Evolutionary conservation across 2,113 vertebrate genomes (phyloP).

Genomic region (Polypterus bichir): DNA sequence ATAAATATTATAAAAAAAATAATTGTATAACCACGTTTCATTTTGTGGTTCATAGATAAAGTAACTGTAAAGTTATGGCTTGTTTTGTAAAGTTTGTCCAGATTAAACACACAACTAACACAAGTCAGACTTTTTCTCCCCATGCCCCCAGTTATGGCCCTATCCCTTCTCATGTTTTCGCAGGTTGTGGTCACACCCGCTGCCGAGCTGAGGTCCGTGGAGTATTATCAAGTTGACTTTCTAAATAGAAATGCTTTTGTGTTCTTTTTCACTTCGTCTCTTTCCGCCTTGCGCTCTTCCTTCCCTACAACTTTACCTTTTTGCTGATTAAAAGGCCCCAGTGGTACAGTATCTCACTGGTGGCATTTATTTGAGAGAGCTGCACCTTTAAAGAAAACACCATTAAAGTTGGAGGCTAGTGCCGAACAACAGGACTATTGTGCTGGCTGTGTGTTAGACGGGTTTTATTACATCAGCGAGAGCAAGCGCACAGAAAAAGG

Average conservation of each 20-base stretch:
- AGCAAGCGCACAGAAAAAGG: constrained; percentile 40
- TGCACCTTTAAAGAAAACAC: constrained; percentile 69
- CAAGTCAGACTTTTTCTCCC: too few relatives aligned
- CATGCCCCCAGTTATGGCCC: too few relatives aligned
- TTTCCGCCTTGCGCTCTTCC: constrained; percentile 26
- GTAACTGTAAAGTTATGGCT: too few relatives aligned
- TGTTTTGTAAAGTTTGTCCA: too few relatives aligned
- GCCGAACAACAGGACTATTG: constrained; percentile 61
- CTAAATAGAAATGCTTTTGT: constrained; percentile 2
- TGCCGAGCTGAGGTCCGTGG: too few relatives aligned
- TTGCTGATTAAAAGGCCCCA: background rate
- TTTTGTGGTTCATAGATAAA: too few relatives aligned
- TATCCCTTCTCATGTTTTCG: too few relatives aligned
- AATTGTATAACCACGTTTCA: too few relatives aligned
- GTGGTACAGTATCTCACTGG: constrained; percentile 28
- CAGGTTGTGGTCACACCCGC: too few relatives aligned
- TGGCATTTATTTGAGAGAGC: constrained; percentile 41
- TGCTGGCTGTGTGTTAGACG: constrained; percentile 50
- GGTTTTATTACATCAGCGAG: constrained; percentile 52
- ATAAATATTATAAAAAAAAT: too few relatives aligned
- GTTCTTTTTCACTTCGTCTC: constrained; percentile 22
- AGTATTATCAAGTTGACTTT: too few relatives aligned
- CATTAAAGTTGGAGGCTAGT: constrained; percentile 45
- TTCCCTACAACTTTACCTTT: constrained; percentile 27
- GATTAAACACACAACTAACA: too few relatives aligned